phyloP scores from a whole-genome alignment of 1,140 invertebrate genomes.

The Dysdera silvatica region DNA sequence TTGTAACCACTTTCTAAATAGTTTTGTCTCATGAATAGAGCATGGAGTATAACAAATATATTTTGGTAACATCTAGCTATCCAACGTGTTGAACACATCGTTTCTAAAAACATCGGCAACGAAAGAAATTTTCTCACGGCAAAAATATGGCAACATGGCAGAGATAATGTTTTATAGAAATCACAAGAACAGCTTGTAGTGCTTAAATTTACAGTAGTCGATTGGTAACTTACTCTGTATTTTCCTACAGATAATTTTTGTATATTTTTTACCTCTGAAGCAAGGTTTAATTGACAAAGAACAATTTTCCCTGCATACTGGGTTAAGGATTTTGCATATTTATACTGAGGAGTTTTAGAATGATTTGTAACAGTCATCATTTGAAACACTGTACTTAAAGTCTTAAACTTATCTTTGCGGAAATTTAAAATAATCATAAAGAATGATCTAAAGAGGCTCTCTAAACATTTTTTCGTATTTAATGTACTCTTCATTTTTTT shows the following conservation, averaged over 20 bases:
- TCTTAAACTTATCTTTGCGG: conserved; percentile 9
- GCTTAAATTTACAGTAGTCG: neutral
- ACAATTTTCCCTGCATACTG: neutral
- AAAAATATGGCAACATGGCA: conserved; percentile 18
- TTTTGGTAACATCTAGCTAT: neutral
- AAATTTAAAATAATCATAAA: neutral
- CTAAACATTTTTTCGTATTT: neutral
- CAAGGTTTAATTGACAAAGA: neutral
- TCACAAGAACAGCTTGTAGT: conserved; percentile 6
- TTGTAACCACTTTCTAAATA: neutral
- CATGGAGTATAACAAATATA: neutral
- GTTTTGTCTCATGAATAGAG: neutral
- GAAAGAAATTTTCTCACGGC: conserved; percentile 2
- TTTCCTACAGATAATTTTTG: conserved; percentile 1
- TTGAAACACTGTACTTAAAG: conserved; percentile 2
- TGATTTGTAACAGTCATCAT: neutral
- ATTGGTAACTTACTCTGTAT: neutral
- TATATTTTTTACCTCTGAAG: neutral
- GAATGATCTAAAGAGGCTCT: neutral
- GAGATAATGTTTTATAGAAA: neutral
- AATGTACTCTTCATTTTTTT: neutral
- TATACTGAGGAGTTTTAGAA: neutral
- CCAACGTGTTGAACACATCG: neutral
- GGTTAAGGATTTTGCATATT: conserved; percentile 9
- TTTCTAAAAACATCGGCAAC: neutral